Evolutionary conservation across 2,113 vertebrate species (phyloP), one percentile per base, ranked within the genome.

Genomic region (Plectropomus leopardus): DNA sequence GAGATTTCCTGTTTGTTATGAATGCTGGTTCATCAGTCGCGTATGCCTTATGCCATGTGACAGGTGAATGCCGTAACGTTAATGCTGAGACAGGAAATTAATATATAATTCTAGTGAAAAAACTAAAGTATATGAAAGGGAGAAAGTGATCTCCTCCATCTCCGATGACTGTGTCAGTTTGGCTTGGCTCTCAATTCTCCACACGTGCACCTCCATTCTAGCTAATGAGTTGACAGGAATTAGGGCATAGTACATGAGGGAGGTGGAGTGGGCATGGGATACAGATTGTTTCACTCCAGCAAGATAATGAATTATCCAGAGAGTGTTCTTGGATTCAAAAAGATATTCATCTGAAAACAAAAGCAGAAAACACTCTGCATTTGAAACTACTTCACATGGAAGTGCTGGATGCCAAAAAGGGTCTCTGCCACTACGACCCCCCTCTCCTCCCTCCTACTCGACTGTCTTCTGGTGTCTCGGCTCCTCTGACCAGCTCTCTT

Each of bases 151-250:
- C 36, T 63, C 34, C n/a, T 59, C 57, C 32, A 65, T 73, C 24
- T 77, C 54, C 82, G 71, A 81, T 76, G n/a, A 68, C 77, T 57
- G 54, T 64, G 63, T 77, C 60, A 51, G 51, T 72, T 21, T 26
- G 73, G 44, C 53, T 66, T 66, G 75, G 44, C 59, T 82, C 60
- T 55, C 34, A 59, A n/a, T 64, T 84, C 71, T 70, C 69, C 78
- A 78, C 76, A 74, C 72, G 83, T 84, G 84, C 63, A 58, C 45
- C 76, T 82, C 44, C 23, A 60, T 71, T 83, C 73, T 32, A 64
- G 77, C 85, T 90, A 92, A 88, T 85, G 77, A 88, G 86, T 76
- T 88, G 86, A 87, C 81, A 85, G 86, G 86, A 92, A 92, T 86
- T 85, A 85, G 86, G 72, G 67, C 77, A 86, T 42, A 61, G 67